Conservation (phyloP, 2,797 vertebrate genomes). For the Cynopterus sphinx region DNA sequence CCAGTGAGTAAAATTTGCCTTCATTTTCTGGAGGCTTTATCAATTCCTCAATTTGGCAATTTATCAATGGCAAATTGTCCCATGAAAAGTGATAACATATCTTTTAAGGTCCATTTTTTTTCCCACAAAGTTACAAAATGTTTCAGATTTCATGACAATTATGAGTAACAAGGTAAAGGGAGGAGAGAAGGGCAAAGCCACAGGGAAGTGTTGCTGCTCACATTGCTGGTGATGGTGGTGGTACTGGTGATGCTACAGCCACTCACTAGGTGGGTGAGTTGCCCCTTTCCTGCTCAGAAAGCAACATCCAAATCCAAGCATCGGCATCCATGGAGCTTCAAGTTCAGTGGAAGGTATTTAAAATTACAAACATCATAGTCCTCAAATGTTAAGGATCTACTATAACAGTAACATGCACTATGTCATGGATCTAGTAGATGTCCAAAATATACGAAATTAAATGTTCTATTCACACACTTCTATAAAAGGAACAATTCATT, state of each 20-base stretch:
- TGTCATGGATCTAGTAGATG: too few species aligned
- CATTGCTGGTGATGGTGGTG: neutral
- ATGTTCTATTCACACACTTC: neutral
- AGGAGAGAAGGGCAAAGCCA: neutral
- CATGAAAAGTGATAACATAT: neutral
- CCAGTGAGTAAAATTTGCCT: neutral
- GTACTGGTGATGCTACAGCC: neutral
- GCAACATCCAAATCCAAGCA: neutral
- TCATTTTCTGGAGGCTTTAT: neutral
- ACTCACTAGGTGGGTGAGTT: neutral
- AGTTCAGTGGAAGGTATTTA: neutral
- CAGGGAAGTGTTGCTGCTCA: accelerated
- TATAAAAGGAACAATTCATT: neutral
- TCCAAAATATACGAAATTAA: neutral
- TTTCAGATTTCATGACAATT: neutral
- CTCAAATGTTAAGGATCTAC: neutral
- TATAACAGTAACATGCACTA: neutral
- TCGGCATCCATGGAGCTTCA: accelerated
- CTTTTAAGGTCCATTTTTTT: neutral
- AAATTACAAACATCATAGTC: neutral
- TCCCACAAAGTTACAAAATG: neutral
- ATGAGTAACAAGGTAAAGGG: neutral
- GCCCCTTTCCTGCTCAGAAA: neutral
- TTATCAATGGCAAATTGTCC: neutral
- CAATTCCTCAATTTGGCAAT: neutral